Evolutionary conservation across 2,113 vertebrate species (phyloP), one percentile per base, ranked within the genome.

Genomic region (Pomatorhinus ruficollis): DNA sequence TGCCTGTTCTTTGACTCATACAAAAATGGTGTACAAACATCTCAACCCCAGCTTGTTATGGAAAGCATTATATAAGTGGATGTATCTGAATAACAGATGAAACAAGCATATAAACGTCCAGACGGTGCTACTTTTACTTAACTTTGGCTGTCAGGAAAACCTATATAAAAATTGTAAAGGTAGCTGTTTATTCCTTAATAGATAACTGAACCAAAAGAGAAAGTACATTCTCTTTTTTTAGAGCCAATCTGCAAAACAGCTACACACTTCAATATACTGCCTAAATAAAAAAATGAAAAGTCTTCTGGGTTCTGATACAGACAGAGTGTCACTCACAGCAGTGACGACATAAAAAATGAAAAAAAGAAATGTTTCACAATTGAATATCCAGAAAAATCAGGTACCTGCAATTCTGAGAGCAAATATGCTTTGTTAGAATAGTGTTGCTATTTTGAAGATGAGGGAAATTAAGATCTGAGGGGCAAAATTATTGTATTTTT

Each of bases 341-440:
- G 78, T 66, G 28, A 83, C 89, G 82, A 59, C 71, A 95, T 75
- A 87, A 94, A 94, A 96, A 97, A 95, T 90, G 81, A 96, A 93
- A 95, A 83, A 57, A 85, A 75, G 28, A 65, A 82, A 84, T 88
- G 9, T 85, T 89, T 83, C 52, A 87, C 78, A 91, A 87, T 5
- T 68, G 83, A 95, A 93, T 96, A 94, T 64, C n/a, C 61, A 89
- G 79, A 78, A 94, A 95, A 87, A 94, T 11, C 68, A 83, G 50
- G 33, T 87, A 78, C 47, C 50, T 23, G 15, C 25, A 11, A 7
- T 59, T 81, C 63, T 16, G 12, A 87, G n/a, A 87, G 50, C 74
- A 83, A 94, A 77, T 44, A 63, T 63, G 19, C 52, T 89, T 65
- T 80, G 56, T 88, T 93, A 50, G 54, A 78, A 71, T 53, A 21